A percentile compares a stretch with the other conserved stretches of the same genome.
These are phyloP conservation scores for Fratercula arctica DNA, from an alignment of 2,797 vertebrate genomes.

Conservation along the genomic window DNA sequence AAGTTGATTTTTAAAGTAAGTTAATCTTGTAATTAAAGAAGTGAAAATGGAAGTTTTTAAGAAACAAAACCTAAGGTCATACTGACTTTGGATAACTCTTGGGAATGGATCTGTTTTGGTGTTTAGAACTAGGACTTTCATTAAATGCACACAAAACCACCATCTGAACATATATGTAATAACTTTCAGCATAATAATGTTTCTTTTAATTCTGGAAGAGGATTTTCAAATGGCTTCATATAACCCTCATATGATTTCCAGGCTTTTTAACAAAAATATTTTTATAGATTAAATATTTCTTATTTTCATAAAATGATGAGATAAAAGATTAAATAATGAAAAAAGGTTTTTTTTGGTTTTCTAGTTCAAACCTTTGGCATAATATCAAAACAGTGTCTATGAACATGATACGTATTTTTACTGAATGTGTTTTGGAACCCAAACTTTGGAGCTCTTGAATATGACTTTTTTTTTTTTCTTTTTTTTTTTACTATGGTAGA, in stretches of 20 bases:
- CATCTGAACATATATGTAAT: neutral
- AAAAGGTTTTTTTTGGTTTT: neutral
- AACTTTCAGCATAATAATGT: neutral
- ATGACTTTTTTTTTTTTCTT: accelerated
- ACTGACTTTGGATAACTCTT: neutral
- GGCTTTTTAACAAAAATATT: neutral
- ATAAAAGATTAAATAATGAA: neutral
- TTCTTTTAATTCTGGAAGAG: neutral
- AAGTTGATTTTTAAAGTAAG: neutral
- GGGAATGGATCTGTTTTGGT: neutral
- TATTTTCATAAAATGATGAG: neutral
- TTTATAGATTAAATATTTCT: neutral
- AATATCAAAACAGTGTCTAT: neutral
- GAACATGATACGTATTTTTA: neutral
- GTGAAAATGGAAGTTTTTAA: neutral
- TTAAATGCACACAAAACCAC: neutral
- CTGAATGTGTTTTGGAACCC: neutral
- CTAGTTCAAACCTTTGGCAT: neutral
- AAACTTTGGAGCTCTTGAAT: neutral
- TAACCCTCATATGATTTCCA: neutral
- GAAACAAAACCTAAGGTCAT: neutral
- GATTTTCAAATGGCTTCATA: neutral
- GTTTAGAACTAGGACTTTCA: neutral
- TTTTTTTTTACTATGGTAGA: neutral
- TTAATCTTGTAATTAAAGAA: constrained; percentile 1